Percentiles rank a stretch among this genome's conserved stretches.
Evolutionary conservation across 53 echinoderm and acorn worm genomes (phyloP).

Genomic region (Echinometra lucunter): DNA sequence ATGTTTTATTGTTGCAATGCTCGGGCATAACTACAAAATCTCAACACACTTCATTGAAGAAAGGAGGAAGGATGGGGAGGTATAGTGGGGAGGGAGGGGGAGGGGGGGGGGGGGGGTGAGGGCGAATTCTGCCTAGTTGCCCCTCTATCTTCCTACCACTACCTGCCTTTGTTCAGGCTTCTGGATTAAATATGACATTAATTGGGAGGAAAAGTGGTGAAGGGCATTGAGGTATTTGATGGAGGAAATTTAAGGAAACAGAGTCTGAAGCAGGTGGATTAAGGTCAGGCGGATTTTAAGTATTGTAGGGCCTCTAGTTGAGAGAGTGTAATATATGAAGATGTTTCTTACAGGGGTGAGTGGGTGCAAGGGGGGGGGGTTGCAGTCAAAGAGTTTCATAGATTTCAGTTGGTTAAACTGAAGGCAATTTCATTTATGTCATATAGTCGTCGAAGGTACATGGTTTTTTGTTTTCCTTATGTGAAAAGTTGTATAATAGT

Average conservation of each 20-base stretch:
- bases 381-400: too few relatives aligned
- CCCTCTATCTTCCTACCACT: background rate
- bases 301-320: background rate
- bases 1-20: too few relatives aligned
- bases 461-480: too few relatives aligned
- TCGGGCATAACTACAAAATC: too few relatives aligned
- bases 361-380: background rate
- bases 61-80: too few relatives aligned
- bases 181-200: slow-evolving; percentile 33
- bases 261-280: slow-evolving; percentile 18
- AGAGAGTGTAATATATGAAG: background rate
- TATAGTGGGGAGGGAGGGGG: too few relatives aligned
- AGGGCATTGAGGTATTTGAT: background rate
- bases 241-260: slow-evolving; percentile 24
- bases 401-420: too few relatives aligned
- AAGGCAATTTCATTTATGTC: too few relatives aligned
- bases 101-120: background rate
- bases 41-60: too few relatives aligned
- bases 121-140: background rate
- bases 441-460: too few relatives aligned
- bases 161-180: background rate
- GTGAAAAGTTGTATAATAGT: too few relatives aligned
- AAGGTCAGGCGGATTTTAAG: background rate
- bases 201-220: slow-evolving; percentile 41
- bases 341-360: background rate